Base-by-base conservation (phyloP, 2,888 invertebrate species). In the Lasioglossum figueresi region DNA sequence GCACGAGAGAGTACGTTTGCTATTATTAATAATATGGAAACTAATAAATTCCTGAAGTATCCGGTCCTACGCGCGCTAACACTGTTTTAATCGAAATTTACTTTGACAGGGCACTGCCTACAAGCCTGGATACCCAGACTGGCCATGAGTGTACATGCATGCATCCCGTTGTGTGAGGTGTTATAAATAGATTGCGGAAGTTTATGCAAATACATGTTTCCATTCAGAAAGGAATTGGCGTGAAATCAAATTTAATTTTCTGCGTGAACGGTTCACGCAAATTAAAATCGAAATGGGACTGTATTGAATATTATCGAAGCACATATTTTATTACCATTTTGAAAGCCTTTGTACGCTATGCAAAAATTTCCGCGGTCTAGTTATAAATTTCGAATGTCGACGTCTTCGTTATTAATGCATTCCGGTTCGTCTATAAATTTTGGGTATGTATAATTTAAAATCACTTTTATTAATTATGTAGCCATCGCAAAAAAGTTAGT, bases 211-310 rank as follows among this genome's bases (percentile, higher is more conserved):
- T 56, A 56, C n/a, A 56, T 4, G 56, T 56, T 56, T 56, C 56
- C 56, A 56, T 56, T 56, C n/a, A 56, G 56, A 56, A 56, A 56
- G n/a, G 56, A 56, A 56, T n/a, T 56, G 56, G 56, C 56, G 12
- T n/a, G 56, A 56, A 12, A 56, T 56, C n/a, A 56, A 56, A 56
- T 56, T 56, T 27, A 56, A n/a, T 56, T 56, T 56, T n/a, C n/a
- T 56, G 56, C 56, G n/a, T 56, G 56, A n/a, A 56, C 56, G n/a
- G n/a, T n/a, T 56, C 56, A n/a, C 1, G 56, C 12, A 56, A n/a
- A 56, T 56, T 27, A 56, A 56, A 12, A 56, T 56, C 56, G n/a
- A 56, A 56, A 12, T n/a, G n/a, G n/a, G 56, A 56, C n/a, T 56
- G 56, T 56, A 56, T 56, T 56, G n/a, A n/a, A 56, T 56, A 56